Base-by-base conservation (phyloP, 2,888 invertebrate species). In the Drosophila leonis region DNA sequence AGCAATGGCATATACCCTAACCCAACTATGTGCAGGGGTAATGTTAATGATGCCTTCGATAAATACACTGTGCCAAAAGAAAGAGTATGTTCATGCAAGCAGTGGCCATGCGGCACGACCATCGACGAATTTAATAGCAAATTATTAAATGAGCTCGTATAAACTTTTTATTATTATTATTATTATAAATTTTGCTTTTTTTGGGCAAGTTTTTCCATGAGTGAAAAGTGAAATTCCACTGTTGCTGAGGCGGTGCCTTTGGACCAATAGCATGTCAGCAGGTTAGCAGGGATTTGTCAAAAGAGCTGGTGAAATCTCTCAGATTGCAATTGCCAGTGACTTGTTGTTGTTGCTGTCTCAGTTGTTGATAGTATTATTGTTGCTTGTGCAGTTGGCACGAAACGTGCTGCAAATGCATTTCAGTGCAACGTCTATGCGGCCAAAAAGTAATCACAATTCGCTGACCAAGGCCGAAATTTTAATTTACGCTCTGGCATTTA, bases 231-330 rank as follows among this genome's bases (percentile, higher is more conserved):
- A 84, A 84, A 84, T 84, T 88, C 68, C 78, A 74, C 65, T 67
- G 75, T 57, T 48, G 72, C 51, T 42, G 61, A 66, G 76, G 78
- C 44, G 73, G 57, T 51, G 65, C 49, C 39, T 48, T 57, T 66
- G 61, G 29, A 48, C 63, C 71, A 54, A 78, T 86, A 80, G 69
- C 88, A 83, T 85, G 88, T 88, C 83, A 88, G 80, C 83, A 66
- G 88, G 83, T 85, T 88, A 83, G 85, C 88, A 83, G 83, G 88
- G 85, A 83, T 83, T 85, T 88, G 88, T 80, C 80, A 82, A 82
- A 78, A 76, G 39, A 63, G 70, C 65, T 67, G 77, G 88, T 72
- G 83, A 83, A 83, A 83, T 83, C 79, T 82, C 44, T 44, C 59
- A 63, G 59, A 64, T 56, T 48, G 56, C 72, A 39, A 35, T 57